A percentile compares a stretch with the other conserved stretches of the same genome.
Evolutionary conservation across 2,113 vertebrate species (phyloP).

Genomic region (Apteryx mantelli): DNA sequence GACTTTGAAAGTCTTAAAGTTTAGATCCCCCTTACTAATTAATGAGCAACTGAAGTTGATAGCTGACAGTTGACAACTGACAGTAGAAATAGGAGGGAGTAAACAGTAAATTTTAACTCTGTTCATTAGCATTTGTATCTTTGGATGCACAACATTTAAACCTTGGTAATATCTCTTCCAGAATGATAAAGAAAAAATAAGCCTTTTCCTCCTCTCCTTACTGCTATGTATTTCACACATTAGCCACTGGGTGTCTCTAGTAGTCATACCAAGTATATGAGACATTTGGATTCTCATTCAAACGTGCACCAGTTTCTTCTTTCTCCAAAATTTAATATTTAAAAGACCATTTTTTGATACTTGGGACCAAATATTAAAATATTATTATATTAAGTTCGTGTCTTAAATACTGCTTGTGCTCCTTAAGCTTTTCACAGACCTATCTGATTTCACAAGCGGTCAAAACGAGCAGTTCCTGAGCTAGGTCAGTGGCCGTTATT

Average conservation of each 20-base stretch:
- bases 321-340: not conserved
- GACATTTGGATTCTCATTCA: not conserved
- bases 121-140: not conserved
- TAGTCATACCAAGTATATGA: not conserved
- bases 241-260: not conserved
- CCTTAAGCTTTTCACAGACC: not conserved
- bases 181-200: not conserved
- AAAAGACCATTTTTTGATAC: not conserved
- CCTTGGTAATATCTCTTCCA: not conserved
- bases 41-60: not conserved
- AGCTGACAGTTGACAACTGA: not conserved
- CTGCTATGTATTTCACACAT: rapidly evolving
- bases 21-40: not conserved
- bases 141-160: not conserved
- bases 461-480: not conserved
- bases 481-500: not conserved
- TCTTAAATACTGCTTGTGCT: not conserved
- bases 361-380: not conserved
- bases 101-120: not conserved
- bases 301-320: not conserved
- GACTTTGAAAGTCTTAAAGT: not conserved
- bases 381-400: not conserved
- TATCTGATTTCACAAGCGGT: not conserved
- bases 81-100: not conserved
- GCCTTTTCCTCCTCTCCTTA: not conserved